A percentile compares a stretch with the other conserved stretches of the same genome.
Evolutionary conservation across 2,113 vertebrate genomes (phyloP).

Genomic region (Diphyllodes magnificus): DNA sequence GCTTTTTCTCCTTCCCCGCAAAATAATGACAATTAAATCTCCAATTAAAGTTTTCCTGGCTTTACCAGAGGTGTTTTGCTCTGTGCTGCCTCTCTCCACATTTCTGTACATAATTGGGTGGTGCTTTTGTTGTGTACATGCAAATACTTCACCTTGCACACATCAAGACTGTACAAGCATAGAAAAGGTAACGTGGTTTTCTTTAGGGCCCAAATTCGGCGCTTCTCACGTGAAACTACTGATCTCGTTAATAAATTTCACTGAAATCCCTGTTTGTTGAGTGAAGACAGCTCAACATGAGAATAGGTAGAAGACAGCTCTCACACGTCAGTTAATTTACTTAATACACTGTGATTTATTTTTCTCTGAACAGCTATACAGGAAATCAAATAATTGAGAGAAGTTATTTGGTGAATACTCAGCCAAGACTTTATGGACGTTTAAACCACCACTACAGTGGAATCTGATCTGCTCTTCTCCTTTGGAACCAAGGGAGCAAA

Average conservation of each 20-base stretch:
- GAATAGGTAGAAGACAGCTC: not conserved
- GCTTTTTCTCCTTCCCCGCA: not conserved
- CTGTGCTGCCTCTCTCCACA: not conserved
- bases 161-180: not conserved
- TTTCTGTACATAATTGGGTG: not conserved
- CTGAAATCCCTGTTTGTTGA: not conserved
- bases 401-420: not conserved
- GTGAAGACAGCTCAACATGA: not conserved
- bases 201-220: not conserved
- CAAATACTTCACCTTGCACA: not conserved
- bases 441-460: not conserved
- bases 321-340: not conserved
- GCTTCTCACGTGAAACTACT: not conserved
- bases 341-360: not conserved
- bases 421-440: not conserved
- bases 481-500: not conserved
- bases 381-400: not conserved
- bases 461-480: not conserved
- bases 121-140: not conserved
- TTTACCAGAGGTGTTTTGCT: not conserved
- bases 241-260: not conserved
- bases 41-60: not conserved
- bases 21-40: not conserved
- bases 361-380: not conserved
- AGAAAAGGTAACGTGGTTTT: not conserved